Percentiles rank a stretch among this genome's conserved stretches.
phyloP scores from a whole-genome alignment of 2,888 invertebrate species.

The Helleia helle region DNA sequence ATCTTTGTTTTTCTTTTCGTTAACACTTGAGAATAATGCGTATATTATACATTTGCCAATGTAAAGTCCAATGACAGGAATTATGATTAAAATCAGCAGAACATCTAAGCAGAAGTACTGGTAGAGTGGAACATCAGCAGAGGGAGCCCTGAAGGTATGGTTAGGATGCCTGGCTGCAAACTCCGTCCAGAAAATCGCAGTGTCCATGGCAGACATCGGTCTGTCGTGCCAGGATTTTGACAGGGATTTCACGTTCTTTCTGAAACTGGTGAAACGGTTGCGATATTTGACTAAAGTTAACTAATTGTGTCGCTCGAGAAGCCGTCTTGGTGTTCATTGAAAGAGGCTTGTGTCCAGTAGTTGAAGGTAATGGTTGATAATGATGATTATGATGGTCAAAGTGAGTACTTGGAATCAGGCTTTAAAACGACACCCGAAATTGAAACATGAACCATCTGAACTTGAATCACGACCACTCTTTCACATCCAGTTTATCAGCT shows the following conservation, averaged over 20 bases:
- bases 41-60: neutral
- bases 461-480: no score
- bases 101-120: conserved; percentile 37
- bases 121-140: conserved; percentile 49
- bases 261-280: no score
- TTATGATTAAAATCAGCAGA: neutral
- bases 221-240: conserved; percentile 55
- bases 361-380: no score
- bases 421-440: no score
- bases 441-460: no score
- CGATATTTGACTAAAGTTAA: no score
- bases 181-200: conserved; percentile 69
- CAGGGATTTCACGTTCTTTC: conserved; percentile 37
- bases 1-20: neutral
- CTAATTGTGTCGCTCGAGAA: no score
- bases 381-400: no score
- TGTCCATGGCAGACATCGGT: conserved; percentile 56
- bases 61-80: neutral
- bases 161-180: conserved; percentile 57
- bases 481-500: no score
- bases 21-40: neutral
- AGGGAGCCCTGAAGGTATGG: conserved; percentile 36
- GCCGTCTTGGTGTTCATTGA: no score
- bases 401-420: no score
- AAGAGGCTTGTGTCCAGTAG: no score